Evolutionary conservation across 2,113 vertebrate genomes (phyloP).

Genomic region (Scomber japonicus): DNA sequence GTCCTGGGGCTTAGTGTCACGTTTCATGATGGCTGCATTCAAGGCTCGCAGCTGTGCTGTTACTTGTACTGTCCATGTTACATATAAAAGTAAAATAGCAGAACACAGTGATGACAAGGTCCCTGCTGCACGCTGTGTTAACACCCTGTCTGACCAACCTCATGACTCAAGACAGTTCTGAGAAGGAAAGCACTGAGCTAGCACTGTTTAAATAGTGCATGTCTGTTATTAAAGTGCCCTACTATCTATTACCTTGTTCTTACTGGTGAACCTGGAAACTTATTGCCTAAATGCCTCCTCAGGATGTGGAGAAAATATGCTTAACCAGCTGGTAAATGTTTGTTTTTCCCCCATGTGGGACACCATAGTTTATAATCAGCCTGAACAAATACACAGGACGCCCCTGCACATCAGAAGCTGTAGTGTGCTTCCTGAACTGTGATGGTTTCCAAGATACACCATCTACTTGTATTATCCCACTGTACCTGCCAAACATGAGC

Average conservation of each 20-base stretch:
- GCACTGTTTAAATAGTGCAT: background rate
- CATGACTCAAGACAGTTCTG: no score
- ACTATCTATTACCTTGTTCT: background rate
- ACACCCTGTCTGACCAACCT: background rate
- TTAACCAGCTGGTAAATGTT: conserved; percentile 13
- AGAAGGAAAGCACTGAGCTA: background rate
- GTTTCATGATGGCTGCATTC: no score
- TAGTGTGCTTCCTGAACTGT: no score
- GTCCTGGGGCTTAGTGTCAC: no score
- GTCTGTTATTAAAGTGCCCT: background rate
- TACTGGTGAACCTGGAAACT: background rate
- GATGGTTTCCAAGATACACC: no score
- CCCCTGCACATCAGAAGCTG: no score
- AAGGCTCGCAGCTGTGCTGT: no score
- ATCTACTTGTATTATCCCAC: no score
- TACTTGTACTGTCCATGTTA: no score
- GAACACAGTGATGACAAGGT: background rate
- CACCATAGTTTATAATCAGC: conserved; percentile 9
- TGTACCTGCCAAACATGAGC: background rate
- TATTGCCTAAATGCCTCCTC: background rate
- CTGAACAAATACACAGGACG: background rate
- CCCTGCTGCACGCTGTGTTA: background rate
- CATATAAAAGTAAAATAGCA: no score
- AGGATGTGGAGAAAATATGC: background rate
- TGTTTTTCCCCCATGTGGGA: background rate